Conservation (phyloP, 1,140 invertebrate genomes). For the Arion vulgaris region DNA sequence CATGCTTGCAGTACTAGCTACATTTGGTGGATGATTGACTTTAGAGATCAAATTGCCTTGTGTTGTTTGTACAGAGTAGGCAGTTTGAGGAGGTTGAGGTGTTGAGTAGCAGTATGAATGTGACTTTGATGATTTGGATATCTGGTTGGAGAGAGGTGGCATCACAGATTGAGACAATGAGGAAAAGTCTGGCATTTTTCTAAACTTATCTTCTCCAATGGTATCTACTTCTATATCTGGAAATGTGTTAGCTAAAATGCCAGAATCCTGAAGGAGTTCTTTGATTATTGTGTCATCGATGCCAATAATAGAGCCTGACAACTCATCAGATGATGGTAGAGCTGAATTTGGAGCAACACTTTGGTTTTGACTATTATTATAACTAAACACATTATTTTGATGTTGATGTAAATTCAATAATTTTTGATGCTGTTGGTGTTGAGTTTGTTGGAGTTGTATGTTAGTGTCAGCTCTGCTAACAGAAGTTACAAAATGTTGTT, state of each 20-base stretch:
- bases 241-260: slow-evolving; percentile 32
- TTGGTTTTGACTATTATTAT: background rate
- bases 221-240: slow-evolving; percentile 33
- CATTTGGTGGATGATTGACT: background rate
- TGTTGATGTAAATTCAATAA: background rate
- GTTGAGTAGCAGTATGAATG: background rate
- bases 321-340: slow-evolving; percentile 35
- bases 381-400: background rate
- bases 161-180: background rate
- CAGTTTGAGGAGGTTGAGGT: background rate
- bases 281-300: slow-evolving; percentile 37
- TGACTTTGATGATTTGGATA: background rate
- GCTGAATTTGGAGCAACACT: background rate
- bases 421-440: background rate
- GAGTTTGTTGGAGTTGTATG: background rate
- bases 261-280: slow-evolving; percentile 37
- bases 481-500: background rate
- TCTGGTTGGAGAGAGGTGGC: background rate
- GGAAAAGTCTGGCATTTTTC: background rate
- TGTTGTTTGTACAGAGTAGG: background rate
- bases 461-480: background rate
- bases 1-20: background rate
- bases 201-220: slow-evolving; percentile 4
- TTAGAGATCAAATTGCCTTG: background rate
- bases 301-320: slow-evolving; percentile 31